Conservation (phyloP, 2,797 vertebrate genomes). For the Cynodonichthys magdalenae region DNA sequence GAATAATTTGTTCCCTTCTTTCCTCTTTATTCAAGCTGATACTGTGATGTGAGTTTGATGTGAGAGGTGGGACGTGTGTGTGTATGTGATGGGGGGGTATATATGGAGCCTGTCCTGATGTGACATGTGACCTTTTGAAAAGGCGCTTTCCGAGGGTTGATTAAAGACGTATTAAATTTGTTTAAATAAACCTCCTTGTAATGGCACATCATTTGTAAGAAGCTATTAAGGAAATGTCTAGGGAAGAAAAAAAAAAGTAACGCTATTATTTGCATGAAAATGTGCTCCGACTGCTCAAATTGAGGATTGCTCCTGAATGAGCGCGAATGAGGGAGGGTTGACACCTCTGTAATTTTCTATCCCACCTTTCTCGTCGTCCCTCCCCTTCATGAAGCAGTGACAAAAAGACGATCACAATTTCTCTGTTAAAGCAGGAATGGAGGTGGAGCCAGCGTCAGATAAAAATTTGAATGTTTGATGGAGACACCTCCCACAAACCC, state of each 20-base stretch:
- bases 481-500: constrained; percentile 36
- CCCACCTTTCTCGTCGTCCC: not conserved
- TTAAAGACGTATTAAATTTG: constrained; percentile 99
- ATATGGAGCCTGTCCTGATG: constrained; percentile 87
- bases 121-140: constrained; percentile 99
- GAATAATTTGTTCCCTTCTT: constrained; percentile 92
- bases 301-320: constrained; percentile 91
- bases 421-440: constrained; percentile 36
- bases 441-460: constrained; percentile 63
- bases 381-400: constrained; percentile 41
- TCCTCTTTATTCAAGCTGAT: constrained; percentile 93
- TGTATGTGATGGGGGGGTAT: constrained; percentile 21
- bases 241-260: constrained; percentile 79
- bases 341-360: constrained; percentile 88
- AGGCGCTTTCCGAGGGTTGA: constrained; percentile 91
- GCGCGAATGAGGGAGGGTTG: constrained; percentile 83
- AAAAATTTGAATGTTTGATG: constrained; percentile 54
- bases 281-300: constrained; percentile 81
- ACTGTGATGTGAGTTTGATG: constrained; percentile 87
- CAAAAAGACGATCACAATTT: constrained; percentile 83
- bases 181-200: constrained; percentile 99
- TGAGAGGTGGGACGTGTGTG: constrained; percentile 23
- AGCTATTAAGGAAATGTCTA: constrained; percentile 94
- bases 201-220: constrained; percentile 99
- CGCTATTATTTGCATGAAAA: constrained; percentile 97